Evolutionary conservation across 2,113 vertebrate genomes (phyloP), one percentile per base, ranked within the genome.

Genomic region (Erythrocebus patas): DNA sequence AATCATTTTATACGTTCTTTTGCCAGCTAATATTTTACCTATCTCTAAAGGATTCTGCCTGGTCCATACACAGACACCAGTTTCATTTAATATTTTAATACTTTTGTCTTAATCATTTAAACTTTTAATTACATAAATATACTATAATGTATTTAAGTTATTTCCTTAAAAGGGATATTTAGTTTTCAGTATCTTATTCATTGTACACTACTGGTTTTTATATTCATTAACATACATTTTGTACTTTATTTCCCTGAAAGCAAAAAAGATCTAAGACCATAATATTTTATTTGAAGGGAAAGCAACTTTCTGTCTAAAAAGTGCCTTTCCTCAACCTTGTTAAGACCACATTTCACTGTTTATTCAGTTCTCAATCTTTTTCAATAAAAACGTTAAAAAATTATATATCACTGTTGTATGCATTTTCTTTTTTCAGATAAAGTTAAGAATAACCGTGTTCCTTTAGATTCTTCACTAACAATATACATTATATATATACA

Each of bases 251-350:
- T 84, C 35, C 12, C 43, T 12, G 12, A 11, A 11, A 12, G 2
- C 12, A 30, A 38, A 66, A 27, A 83, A 23, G 1, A 48, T 17
- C 32, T 9, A 38, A 81, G 1, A 45, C 5, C 35, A 1, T 70
- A 40, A 10, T 68, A 43, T 89, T 16, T 59, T 80, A 59, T 25
- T n/a, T 80, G 38, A 85, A 92, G 10, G 92, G 1, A 2, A 66
- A 52, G 1, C 43, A 85, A 48, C 52, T 94, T 90, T 70, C 27
- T 23, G 5, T 86, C 3, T 45, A 73, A 57, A 96, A 94, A 14
- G 0, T 52, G 2, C 2, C 4, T 87, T 38, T 89, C 2, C 3
- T 11, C 8, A 61, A n/a, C 1, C 1, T 70, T 84, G 13, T 3
- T 61, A 78, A 40, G 6, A 70, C 1, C 11, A 10, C 2, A 16